These are phyloP conservation scores for Cyprinodon diabolis DNA, from an alignment of 2,797 vertebrate species.

Conservation along the genomic window DNA sequence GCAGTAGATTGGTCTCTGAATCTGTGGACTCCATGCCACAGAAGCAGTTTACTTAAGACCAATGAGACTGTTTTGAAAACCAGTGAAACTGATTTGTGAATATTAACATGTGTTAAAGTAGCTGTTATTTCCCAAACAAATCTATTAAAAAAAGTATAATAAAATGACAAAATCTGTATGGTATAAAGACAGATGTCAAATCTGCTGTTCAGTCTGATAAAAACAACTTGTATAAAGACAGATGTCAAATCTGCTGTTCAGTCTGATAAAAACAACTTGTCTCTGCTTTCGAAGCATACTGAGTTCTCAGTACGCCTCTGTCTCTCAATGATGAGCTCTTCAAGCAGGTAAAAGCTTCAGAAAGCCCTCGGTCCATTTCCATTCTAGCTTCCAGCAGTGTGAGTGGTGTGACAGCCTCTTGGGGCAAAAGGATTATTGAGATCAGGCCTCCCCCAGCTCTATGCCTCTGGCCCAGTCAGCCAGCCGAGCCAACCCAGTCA, in stretches of 20 bases:
- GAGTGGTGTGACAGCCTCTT: conserved; percentile 78
- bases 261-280: conserved; percentile 53
- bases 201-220: conserved; percentile 47
- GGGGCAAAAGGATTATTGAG: conserved; percentile 80
- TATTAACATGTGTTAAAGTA: neutral
- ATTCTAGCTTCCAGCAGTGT: conserved; percentile 78
- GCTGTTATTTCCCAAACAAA: neutral
- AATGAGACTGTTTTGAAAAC: neutral
- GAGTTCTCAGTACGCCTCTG: conserved; percentile 57
- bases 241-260: conserved; percentile 49
- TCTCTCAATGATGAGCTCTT: conserved; percentile 74
- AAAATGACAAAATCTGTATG: neutral
- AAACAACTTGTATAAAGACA: conserved; percentile 26
- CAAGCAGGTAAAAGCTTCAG: conserved; percentile 74
- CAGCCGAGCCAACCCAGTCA: conserved; percentile 71
- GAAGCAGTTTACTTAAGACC: neutral
- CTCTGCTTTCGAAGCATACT: conserved; percentile 62
- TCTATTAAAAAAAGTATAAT: neutral
- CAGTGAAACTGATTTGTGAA: neutral
- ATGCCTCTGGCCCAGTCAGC: conserved; percentile 81
- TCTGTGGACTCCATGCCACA: neutral
- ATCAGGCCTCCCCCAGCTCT: conserved; percentile 79
- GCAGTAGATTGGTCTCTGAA: neutral
- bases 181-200: conserved; percentile 24
- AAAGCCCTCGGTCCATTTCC: conserved; percentile 76